Evolutionary conservation across 2,888 invertebrate species (phyloP).

Genomic region (Apodemia zela): DNA sequence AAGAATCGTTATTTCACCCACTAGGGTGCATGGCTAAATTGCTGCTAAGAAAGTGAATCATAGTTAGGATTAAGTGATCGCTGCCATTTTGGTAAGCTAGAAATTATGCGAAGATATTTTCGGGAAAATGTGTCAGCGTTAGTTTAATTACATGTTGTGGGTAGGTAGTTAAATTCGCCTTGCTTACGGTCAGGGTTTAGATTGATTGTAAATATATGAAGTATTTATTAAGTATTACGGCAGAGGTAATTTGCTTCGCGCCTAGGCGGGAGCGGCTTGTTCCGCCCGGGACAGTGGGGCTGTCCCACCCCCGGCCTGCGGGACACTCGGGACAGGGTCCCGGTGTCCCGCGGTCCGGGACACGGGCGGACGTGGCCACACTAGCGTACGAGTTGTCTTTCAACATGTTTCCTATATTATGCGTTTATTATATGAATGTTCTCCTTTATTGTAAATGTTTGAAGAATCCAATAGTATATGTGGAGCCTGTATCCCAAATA

Average conservation of each 20-base stretch:
- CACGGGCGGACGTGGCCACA: constrained; percentile 32
- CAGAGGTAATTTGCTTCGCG: constrained; percentile 68
- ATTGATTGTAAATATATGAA: constrained; percentile 61
- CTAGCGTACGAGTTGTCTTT: constrained; percentile 58
- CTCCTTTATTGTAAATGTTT: constrained; percentile 78
- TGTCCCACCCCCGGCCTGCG: constrained; percentile 2
- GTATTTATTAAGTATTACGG: constrained; percentile 68
- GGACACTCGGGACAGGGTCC: constrained; percentile 21
- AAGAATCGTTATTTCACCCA: background rate
- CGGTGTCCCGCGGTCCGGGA: background rate
- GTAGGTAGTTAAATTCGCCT: constrained; percentile 33
- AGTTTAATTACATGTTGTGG: constrained; percentile 26
- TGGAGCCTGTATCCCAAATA: constrained; percentile 62
- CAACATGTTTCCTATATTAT: constrained; percentile 76
- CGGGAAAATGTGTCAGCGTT: constrained; percentile 23
- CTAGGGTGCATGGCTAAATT: constrained; percentile 4
- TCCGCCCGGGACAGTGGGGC: constrained; percentile 19
- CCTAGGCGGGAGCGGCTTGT: constrained; percentile 40
- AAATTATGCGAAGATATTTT: constrained; percentile 20
- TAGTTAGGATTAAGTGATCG: constrained; percentile 5
- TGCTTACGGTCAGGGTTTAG: constrained; percentile 35
- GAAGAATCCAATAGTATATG: constrained; percentile 55
- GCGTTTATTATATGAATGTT: constrained; percentile 78
- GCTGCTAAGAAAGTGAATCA: constrained; percentile 1
- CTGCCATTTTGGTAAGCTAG: constrained; percentile 18